These are phyloP conservation scores for Glareola pratincola DNA, from an alignment of 2,113 vertebrate genomes.

Conservation along the genomic window DNA sequence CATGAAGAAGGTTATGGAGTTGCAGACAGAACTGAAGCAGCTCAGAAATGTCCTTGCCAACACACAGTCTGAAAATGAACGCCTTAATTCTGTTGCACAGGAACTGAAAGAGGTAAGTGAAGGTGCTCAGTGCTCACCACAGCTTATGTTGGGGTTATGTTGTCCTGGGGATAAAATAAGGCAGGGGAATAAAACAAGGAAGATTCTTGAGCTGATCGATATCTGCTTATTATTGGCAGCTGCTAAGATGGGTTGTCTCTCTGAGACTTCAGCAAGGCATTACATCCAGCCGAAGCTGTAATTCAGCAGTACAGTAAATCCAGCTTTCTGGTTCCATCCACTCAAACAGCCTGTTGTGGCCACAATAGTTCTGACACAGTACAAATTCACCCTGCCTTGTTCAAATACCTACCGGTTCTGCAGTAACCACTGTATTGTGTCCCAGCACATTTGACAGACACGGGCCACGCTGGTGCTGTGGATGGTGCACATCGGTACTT, in stretches of 20 bases:
- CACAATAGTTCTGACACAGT: background rate
- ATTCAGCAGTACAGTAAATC: background rate
- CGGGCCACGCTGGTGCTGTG: rapidly evolving
- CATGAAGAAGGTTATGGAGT: constrained; percentile 90
- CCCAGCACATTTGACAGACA: background rate
- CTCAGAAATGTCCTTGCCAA: constrained; percentile 84
- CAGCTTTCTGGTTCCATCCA: background rate
- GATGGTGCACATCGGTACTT: background rate
- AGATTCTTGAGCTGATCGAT: background rate
- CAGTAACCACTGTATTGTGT: background rate
- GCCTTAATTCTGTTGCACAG: constrained; percentile 84
- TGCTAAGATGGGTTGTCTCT: background rate
- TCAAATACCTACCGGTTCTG: background rate
- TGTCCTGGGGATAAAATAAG: background rate
- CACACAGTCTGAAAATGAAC: constrained; percentile 89
- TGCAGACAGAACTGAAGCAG: constrained; percentile 93
- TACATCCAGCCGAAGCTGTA: background rate
- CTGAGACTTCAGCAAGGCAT: background rate
- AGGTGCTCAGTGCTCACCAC: background rate
- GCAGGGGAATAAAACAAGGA: background rate
- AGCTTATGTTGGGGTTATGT: background rate
- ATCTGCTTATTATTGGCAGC: background rate
- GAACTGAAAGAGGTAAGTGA: constrained; percentile 89
- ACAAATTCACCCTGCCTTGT: background rate
- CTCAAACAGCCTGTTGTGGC: background rate